These are phyloP conservation scores for Thunnus maccoyii DNA, from an alignment of 2,113 vertebrate species.

Conservation along the genomic window DNA sequence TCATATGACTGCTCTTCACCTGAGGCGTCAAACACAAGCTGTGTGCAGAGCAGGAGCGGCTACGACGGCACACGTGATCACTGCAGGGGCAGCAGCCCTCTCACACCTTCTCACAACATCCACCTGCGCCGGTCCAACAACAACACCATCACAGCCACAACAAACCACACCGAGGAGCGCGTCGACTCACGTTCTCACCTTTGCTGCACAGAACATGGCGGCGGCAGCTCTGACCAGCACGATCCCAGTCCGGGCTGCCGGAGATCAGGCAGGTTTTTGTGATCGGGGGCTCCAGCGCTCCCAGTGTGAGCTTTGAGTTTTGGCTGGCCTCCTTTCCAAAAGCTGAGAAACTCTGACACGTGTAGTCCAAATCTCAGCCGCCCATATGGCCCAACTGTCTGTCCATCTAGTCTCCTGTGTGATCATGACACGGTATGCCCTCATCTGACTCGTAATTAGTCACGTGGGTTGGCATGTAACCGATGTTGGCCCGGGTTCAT, in stretches of 20 bases:
- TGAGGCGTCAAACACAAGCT: neutral
- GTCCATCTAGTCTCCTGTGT: conserved; percentile 47
- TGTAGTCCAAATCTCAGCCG: conserved; percentile 45
- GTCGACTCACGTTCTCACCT: conserved; percentile 64
- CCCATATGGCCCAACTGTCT: conserved; percentile 54
- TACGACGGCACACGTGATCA: neutral
- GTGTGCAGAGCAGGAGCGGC: neutral
- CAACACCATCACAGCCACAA: conserved; percentile 21
- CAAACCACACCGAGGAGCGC: neutral
- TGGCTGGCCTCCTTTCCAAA: conserved; percentile 41
- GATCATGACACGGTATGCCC: conserved; percentile 45
- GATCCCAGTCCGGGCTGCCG: conserved; percentile 14
- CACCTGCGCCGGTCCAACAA: conserved; percentile 19
- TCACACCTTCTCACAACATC: conserved; percentile 30
- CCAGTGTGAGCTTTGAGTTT: conserved; percentile 20
- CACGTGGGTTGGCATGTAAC: conserved; percentile 68
- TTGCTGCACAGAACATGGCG: conserved; percentile 72
- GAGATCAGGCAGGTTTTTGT: too few relatives aligned
- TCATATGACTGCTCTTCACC: conserved; percentile 5
- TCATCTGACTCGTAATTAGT: conserved; percentile 58
- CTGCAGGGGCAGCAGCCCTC: neutral
- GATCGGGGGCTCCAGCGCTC: neutral
- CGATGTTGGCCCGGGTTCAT: conserved; percentile 56
- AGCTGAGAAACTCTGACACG: conserved; percentile 26
- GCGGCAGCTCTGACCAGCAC: conserved; percentile 21